A percentile compares a stretch with the other conserved stretches of the same genome.
Conservation (phyloP, 1,140 invertebrate species). For the Drosophila auraria region DNA sequence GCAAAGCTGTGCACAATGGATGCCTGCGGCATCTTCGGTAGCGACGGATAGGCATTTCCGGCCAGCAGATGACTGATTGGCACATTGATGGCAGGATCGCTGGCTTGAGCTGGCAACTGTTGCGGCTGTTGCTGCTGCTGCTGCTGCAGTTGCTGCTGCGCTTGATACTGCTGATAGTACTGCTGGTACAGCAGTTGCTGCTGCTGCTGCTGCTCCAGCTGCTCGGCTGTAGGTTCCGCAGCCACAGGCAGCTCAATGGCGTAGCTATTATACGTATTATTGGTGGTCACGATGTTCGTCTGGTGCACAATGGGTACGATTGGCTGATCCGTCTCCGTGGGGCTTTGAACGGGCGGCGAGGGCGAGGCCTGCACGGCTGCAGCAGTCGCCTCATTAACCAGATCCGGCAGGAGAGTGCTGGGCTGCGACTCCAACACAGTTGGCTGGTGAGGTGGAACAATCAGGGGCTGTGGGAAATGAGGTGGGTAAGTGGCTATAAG, state of each 20-base stretch:
- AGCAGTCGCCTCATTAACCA: slow-evolving; percentile 68
- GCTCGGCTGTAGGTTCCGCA: slow-evolving; percentile 36
- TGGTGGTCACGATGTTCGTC: slow-evolving; percentile 41
- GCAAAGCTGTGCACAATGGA: slow-evolving; percentile 81
- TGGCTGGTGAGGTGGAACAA: slow-evolving; percentile 46
- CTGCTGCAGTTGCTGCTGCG: slow-evolving; percentile 41
- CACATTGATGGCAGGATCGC: slow-evolving; percentile 52
- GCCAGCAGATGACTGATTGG: slow-evolving; percentile 72
- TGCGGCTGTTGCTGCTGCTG: slow-evolving; percentile 38
- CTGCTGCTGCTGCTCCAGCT: slow-evolving; percentile 29
- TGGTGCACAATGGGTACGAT: slow-evolving; percentile 17
- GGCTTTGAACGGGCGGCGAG: slow-evolving; percentile 36
- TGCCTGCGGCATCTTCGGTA: slow-evolving; percentile 71
- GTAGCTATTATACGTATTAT: slow-evolving; percentile 53
- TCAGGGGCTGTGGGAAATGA: slow-evolving; percentile 38
- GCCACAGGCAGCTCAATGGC: slow-evolving; percentile 61
- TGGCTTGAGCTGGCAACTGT: slow-evolving; percentile 19
- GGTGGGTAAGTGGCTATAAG: not conserved
- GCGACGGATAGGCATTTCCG: slow-evolving; percentile 73
- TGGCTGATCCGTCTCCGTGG: slow-evolving; percentile 5
- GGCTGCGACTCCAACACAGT: slow-evolving; percentile 11
- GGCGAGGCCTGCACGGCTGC: slow-evolving; percentile 17
- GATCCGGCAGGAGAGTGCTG: slow-evolving; percentile 53
- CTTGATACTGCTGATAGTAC: slow-evolving; percentile 48
- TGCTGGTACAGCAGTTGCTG: slow-evolving; percentile 41